phyloP scores from a whole-genome alignment of 2,888 invertebrate genomes.

The Orchesellides sinensis region DNA sequence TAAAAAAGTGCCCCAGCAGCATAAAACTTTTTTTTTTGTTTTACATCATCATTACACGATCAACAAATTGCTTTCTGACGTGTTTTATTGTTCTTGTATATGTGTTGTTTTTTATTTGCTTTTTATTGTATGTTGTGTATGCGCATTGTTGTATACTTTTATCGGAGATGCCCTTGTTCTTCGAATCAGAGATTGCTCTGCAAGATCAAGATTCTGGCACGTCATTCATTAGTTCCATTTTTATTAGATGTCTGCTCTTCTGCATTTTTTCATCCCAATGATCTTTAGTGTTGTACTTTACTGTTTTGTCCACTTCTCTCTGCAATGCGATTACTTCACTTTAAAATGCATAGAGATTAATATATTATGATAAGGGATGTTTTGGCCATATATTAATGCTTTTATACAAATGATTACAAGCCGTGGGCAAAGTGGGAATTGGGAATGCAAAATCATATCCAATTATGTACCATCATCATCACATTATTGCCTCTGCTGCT shows the following conservation, averaged over 20 bases:
- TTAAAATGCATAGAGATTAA: not conserved
- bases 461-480: constrained; percentile 22
- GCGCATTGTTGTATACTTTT: too few relatives aligned
- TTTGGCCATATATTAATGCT: not conserved
- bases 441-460: constrained; percentile 23
- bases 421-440: constrained; percentile 1
- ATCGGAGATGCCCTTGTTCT: not conserved
- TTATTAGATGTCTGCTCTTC: not conserved
- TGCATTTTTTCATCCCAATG: not conserved
- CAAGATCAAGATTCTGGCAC: constrained; percentile 13
- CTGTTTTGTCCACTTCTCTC: not conserved
- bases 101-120: not conserved
- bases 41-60: not conserved
- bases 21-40: not conserved
- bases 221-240: constrained; percentile 5
- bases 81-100: constrained; percentile 3
- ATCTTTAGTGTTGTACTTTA: not conserved
- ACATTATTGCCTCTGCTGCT: constrained; percentile 10
- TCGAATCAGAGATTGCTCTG: not conserved
- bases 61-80: not conserved
- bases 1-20: not conserved
- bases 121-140: too few relatives aligned
- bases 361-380: not conserved
- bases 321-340: not conserved
- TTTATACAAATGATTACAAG: constrained; percentile 4